Evolutionary conservation across 2,797 vertebrate genomes (phyloP).

Genomic region (Helostoma temminkii): DNA sequence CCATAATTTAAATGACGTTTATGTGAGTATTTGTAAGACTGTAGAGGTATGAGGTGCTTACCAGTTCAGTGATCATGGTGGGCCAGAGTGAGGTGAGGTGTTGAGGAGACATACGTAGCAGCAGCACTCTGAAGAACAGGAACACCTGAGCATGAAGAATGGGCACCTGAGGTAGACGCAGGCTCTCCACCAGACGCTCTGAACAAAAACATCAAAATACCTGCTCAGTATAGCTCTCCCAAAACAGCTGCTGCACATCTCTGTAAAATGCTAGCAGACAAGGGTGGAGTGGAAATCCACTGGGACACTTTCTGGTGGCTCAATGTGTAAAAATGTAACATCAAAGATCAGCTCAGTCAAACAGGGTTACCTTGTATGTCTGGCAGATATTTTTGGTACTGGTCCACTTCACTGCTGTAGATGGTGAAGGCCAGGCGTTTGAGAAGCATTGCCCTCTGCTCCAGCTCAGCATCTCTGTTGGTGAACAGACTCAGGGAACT

Average conservation of each 20-base stretch:
- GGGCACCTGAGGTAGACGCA: constrained; percentile 97
- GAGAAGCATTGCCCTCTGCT: constrained; percentile 98
- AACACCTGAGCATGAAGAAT: constrained; percentile 99
- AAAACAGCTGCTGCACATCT: background rate
- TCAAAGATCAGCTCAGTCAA: too few species aligned
- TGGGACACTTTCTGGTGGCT: too few species aligned
- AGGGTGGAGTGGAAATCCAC: too few species aligned
- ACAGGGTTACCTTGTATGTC: constrained; percentile 98
- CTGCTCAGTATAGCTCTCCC: background rate
- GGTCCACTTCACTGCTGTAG: constrained; percentile 98
- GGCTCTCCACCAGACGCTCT: constrained; percentile 99
- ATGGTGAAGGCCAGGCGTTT: constrained; percentile 98
- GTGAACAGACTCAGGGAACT: constrained; percentile 98
- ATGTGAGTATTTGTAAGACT: background rate
- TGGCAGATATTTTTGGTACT: constrained; percentile 98
- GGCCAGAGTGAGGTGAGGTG: constrained; percentile 99
- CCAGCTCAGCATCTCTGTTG: constrained; percentile 95
- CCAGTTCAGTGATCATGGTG: constrained; percentile 99
- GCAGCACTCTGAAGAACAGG: constrained; percentile 98
- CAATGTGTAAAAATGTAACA: too few species aligned
- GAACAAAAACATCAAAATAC: constrained; percentile 31
- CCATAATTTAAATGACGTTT: background rate
- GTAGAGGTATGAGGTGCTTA: constrained; percentile 72
- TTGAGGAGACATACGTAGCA: constrained; percentile 98
- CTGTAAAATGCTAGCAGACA: background rate